phyloP scores from a whole-genome alignment of 2,113 vertebrate species.

The Pardalotus punctatus region DNA sequence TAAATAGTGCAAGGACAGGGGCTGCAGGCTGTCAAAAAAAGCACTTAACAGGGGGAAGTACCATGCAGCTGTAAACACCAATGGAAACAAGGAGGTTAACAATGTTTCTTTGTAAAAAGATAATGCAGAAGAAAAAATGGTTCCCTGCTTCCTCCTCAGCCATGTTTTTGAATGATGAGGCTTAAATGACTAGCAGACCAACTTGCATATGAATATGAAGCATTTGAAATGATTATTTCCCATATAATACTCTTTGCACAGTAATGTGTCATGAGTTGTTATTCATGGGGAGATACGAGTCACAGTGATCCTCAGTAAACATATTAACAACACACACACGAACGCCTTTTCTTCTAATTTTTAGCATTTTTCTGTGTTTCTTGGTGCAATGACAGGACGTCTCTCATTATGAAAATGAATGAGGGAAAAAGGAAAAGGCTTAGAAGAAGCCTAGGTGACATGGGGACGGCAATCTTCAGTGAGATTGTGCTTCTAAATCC shows the following conservation, averaged over 20 bases:
- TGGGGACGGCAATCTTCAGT: neutral
- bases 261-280: neutral
- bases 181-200: neutral
- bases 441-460: neutral
- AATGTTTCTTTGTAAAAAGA: neutral
- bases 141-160: neutral
- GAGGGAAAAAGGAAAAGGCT: neutral
- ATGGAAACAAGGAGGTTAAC: neutral
- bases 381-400: neutral
- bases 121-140: neutral
- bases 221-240: slow-evolving; percentile 12
- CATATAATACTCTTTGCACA: neutral
- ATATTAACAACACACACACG: neutral
- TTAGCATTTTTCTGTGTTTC: neutral
- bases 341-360: neutral
- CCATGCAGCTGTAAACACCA: neutral
- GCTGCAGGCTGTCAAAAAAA: neutral
- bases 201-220: slow-evolving; percentile 55
- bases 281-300: neutral
- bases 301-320: neutral
- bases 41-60: neutral
- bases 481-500: neutral
- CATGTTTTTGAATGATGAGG: neutral
- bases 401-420: neutral
- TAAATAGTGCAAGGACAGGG: neutral